These are phyloP conservation scores for Nebria salina DNA, from an alignment of 2,888 invertebrate species.

Conservation along the genomic window DNA sequence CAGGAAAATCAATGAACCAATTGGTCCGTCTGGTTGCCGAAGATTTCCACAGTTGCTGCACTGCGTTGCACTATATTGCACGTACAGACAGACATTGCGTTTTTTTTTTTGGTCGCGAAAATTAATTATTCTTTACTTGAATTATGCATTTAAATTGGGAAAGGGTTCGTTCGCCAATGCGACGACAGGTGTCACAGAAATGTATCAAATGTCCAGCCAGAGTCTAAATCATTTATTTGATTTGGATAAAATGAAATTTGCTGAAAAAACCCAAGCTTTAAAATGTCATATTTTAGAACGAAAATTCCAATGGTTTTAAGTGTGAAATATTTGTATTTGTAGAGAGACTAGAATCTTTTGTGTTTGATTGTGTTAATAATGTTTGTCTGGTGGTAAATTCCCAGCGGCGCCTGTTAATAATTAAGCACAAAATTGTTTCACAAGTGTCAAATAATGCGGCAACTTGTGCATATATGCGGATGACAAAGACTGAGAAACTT, in stretches of 20 bases:
- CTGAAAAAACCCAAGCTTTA: too few species aligned
- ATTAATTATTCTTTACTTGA: constrained; percentile 8
- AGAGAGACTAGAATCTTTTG: neutral
- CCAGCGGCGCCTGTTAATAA: neutral
- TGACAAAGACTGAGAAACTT: constrained; percentile 1
- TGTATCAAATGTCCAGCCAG: neutral
- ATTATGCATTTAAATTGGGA: constrained; percentile 14
- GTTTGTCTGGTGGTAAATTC: constrained; percentile 2
- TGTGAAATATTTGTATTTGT: neutral
- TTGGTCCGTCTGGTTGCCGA: neutral
- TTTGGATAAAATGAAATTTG: neutral
- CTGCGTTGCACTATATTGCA: neutral
- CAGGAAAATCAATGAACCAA: constrained; percentile 21
- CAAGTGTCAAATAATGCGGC: constrained; percentile 10
- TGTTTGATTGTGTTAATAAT: neutral
- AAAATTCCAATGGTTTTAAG: too few species aligned
- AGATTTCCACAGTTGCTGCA: constrained; percentile 1
- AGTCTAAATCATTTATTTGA: neutral
- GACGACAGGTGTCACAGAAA: constrained; percentile 13
- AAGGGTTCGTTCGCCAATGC: constrained; percentile 6
- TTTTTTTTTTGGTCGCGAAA: neutral
- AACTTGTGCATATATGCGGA: neutral
- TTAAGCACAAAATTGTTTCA: constrained; percentile 13
- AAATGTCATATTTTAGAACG: too few species aligned
- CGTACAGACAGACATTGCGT: constrained; percentile 2